phyloP scores from a whole-genome alignment of 1,140 invertebrate genomes.

The Zaprionus ornatus region DNA sequence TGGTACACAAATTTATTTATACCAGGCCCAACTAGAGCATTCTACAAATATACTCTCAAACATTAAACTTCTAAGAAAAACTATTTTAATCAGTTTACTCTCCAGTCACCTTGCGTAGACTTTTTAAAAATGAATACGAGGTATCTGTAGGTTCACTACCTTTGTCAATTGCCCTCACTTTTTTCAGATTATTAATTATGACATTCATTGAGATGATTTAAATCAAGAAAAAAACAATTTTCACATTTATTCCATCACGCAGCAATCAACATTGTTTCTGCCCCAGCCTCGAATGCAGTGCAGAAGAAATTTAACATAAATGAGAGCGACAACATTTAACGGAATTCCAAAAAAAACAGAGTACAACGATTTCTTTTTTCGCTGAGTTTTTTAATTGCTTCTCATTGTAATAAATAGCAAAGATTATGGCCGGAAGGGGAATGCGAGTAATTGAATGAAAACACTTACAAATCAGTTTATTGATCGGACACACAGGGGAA shows the following conservation, averaged over 20 bases:
- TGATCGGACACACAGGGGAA: background rate
- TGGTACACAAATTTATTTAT: background rate
- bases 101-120: no score
- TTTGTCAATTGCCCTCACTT: background rate
- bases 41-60: background rate
- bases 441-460: constrained; percentile 26
- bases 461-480: constrained; percentile 15
- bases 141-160: background rate
- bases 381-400: constrained; percentile 20
- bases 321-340: constrained; percentile 15
- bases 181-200: constrained; percentile 33
- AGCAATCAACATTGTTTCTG: background rate
- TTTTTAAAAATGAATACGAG: background rate
- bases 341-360: background rate
- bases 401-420: constrained; percentile 35
- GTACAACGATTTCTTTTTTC: background rate
- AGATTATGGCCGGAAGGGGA: constrained; percentile 20
- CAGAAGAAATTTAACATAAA: constrained; percentile 29
- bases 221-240: constrained; percentile 11
- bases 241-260: constrained; percentile 13
- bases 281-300: background rate
- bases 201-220: constrained; percentile 36
- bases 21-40: background rate
- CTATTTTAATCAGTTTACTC: background rate
- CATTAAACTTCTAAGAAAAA: background rate